phyloP scores from a whole-genome alignment of 2,113 vertebrate genomes.

The Danionella cerebrum region DNA sequence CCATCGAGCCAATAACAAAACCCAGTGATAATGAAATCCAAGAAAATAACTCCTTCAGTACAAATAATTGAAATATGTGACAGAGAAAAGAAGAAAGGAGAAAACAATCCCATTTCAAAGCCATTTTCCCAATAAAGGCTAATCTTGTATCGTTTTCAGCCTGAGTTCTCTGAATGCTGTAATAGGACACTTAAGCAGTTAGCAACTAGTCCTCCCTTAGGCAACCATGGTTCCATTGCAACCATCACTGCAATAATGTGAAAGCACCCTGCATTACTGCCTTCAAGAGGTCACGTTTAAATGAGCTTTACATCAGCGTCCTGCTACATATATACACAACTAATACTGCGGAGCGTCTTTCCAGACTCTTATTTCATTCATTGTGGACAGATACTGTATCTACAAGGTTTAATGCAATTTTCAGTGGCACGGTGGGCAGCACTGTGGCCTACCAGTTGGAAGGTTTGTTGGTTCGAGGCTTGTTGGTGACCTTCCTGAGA shows the following conservation, averaged over 20 bases:
- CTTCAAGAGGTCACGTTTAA: slow-evolving; percentile 50
- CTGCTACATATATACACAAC: slow-evolving; percentile 2
- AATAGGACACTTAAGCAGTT: slow-evolving; percentile 42
- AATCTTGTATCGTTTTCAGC: slow-evolving; percentile 54
- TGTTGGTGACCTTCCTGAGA: too few relatives aligned
- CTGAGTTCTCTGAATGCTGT: slow-evolving; percentile 53
- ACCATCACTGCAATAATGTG: slow-evolving; percentile 42
- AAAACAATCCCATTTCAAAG: slow-evolving; percentile 54
- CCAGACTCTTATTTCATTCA: too few relatives aligned
- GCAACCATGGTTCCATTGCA: slow-evolving; percentile 47
- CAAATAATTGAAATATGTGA: slow-evolving; percentile 60
- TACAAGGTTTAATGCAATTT: too few relatives aligned
- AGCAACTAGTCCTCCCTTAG: slow-evolving; percentile 42
- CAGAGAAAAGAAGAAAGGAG: slow-evolving; percentile 24
- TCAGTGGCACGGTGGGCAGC: too few relatives aligned
- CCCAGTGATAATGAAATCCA: slow-evolving; percentile 49
- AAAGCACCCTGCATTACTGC: slow-evolving; percentile 34
- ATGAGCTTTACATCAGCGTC: slow-evolving; percentile 36
- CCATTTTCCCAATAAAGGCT: slow-evolving; percentile 53
- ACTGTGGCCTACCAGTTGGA: too few relatives aligned
- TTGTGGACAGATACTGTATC: too few relatives aligned
- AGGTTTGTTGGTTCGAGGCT: too few relatives aligned
- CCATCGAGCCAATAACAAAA: too few relatives aligned
- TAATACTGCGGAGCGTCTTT: too few relatives aligned
- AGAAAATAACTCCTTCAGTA: slow-evolving; percentile 52